Conservation (phyloP, 2,888 invertebrate species). For the Cephus spinipes region DNA sequence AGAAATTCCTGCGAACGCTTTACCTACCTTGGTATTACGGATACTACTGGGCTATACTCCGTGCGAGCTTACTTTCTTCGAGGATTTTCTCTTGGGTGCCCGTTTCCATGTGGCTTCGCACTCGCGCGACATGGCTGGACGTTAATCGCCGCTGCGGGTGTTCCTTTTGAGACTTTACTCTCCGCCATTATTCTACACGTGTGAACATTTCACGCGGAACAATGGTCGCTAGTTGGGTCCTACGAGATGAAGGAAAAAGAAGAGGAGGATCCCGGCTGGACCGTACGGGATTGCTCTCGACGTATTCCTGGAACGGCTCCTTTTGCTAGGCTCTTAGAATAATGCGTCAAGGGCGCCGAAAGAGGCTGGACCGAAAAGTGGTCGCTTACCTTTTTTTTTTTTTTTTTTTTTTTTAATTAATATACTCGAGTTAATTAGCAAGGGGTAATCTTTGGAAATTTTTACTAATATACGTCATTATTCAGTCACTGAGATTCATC, state of each 20-base stretch:
- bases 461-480: neutral
- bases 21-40: neutral
- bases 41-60: neutral
- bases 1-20: neutral
- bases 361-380: neutral
- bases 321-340: conserved; percentile 29
- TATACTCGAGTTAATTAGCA: neutral
- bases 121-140: neutral
- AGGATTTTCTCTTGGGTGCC: conserved; percentile 27
- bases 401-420: neutral
- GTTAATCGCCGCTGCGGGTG: conserved; percentile 4
- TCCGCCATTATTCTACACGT: conserved; percentile 44
- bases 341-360: neutral
- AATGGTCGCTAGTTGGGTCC: conserved; percentile 45
- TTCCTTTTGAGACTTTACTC: neutral
- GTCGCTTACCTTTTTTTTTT: neutral
- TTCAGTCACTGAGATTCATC: neutral
- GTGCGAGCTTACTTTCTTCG: conserved; percentile 27
- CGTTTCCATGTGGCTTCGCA: conserved; percentile 2
- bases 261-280: neutral
- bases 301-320: conserved; percentile 41
- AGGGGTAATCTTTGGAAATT: neutral
- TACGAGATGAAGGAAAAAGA: neutral
- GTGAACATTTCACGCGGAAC: conserved; percentile 49
- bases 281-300: conserved; percentile 4